Base-by-base conservation (phyloP, 2,888 invertebrate genomes). In the Ypsolopha sequella region DNA sequence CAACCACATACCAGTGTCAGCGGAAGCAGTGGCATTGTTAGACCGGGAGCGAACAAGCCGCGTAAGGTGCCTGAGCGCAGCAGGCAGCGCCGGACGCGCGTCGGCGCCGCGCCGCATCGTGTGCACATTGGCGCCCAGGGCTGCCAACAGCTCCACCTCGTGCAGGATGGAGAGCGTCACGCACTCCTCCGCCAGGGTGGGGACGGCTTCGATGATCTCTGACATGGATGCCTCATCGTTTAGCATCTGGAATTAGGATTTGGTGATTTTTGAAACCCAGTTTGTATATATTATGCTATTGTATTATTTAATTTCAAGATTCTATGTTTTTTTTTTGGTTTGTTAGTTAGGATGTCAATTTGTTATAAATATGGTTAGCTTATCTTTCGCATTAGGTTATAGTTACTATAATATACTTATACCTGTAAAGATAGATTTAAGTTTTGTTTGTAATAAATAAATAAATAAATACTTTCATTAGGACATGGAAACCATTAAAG, bases 81-180 rank as follows among this genome's bases (percentile, higher is more conserved):
- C 90, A 0, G 92, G 89, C 53, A 95, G 77, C 36, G 90, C 88
- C 0, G 94, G 94, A 64, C 94, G 92, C 0, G 89, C 86, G 51
- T 89, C 88, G 0, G 92, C 89, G 6, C 93, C 89, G 55, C 92
- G 89, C 59, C 90, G 80, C 62, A 93, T 90, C 8, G 91, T 91
- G 55, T 90, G 89, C 0, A 89, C 82, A 64, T 92, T 92, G 0
- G 91, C 89, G 0, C 84, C 86, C 52, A 94, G 79, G 10, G 93
- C 91, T 0, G 90, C 89, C 57, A 95, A 79, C n/a, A 95, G 74
- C 61, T 94, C 92, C 13, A 92, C 91, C 69, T 94, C 93, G 65
- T 92, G 92, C 10, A 95, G 84, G 59, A 94, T 90, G 1, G 93
- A 92, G 36, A 94, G 76, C 0, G 93, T 91, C 10, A 91, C 89